Evolutionary conservation across 2,797 vertebrate genomes (phyloP), one percentile per base, ranked within the genome.

Genomic region (Meriones psammophilus): DNA sequence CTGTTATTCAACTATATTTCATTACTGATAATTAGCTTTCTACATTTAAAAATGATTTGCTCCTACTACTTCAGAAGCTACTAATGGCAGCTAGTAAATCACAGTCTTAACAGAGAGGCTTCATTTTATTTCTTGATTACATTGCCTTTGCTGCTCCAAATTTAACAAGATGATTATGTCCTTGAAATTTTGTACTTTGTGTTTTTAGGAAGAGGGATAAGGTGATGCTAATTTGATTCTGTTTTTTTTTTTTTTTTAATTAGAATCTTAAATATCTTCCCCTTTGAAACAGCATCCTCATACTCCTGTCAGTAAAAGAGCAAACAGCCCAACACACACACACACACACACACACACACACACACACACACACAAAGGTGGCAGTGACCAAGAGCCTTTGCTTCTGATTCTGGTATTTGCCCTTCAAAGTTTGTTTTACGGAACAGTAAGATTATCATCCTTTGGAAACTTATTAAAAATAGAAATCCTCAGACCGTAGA

Each of bases 11-110:
- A 69, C 97, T 97, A 69, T 90, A 88, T 98, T 98, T 98, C 84
- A 98, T 98, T 97, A 93, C 46, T 94, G 6, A 92, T 98, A 98
- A 98, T 97, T 98, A 97, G 92, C 96, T 98, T 98, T 94, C 94
- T 97, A 87, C 73, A 95, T 97, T 97, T 97, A 96, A 97, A 97
- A 96, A 97, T 0, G 0, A 96, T 98, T 98, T 98, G 95, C 85
- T 98, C 79, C 56, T 85, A 36, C 73, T 90, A 50, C 26, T 97
- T 97, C 80, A 96, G 95, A 94, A 97, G 36, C 20, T 88, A 80
- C 58, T 96, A 92, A 93, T 60, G 95, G 68, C 89, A 96, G n/a
- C 81, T 15, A 88, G 78, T 97, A 96, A 98, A 95, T 96, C 50
- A 89, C 50, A 76, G 1, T 94, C 97, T 97, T 97, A 88, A 96